Evolutionary conservation across 2,797 vertebrate genomes (phyloP), one percentile per base, ranked within the genome.

Genomic region (Liasis olivaceus): DNA sequence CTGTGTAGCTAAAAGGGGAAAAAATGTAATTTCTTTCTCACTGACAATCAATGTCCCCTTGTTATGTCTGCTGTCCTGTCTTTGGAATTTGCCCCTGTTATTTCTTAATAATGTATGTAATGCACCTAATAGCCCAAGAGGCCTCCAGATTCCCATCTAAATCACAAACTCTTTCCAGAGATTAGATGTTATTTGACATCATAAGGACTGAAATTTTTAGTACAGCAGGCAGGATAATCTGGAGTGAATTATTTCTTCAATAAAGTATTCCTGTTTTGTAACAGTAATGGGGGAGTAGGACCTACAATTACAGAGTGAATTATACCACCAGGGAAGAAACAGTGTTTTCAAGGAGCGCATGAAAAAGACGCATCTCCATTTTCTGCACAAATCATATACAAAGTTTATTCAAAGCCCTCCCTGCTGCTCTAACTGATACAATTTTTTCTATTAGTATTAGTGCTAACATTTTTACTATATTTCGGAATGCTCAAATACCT

Each of bases 11-110:
- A 93, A 95, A 96, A 95, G 91, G 95, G 96, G 92, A 64, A 91
- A 11, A 95, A 96, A 97, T 89, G 89, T 95, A 94, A 97, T 97
- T 97, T 96, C 96, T 95, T 95, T 96, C 94, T 93, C 94, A 92
- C 93, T 94, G 22, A 88, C 91, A 92, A 95, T 85, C 85, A 96
- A 95, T 4, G 0, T 90, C 72, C 89, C 90, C 89, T 96, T 94
- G 92, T 90, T 95, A 94, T 88, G 86, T 97, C 94, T 54, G 88
- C 90, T 69, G 91, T 93, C 94, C 92, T 92, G 93, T 91, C 88
- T 94, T 94, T 95, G 95, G 93, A 97, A 95, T 93, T 94, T 94
- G 92, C 93, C 94, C 94, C 91, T 96, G 54, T 91, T 95, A 93
- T 96, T 95, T 96, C 95, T 96, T 96, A 96, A 96, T 96, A 97